Percentiles rank a stretch among this genome's conserved stretches.
These are phyloP conservation scores for Aspidoscelis tigris DNA, from an alignment of 2,113 vertebrate genomes.

Conservation along the genomic window DNA sequence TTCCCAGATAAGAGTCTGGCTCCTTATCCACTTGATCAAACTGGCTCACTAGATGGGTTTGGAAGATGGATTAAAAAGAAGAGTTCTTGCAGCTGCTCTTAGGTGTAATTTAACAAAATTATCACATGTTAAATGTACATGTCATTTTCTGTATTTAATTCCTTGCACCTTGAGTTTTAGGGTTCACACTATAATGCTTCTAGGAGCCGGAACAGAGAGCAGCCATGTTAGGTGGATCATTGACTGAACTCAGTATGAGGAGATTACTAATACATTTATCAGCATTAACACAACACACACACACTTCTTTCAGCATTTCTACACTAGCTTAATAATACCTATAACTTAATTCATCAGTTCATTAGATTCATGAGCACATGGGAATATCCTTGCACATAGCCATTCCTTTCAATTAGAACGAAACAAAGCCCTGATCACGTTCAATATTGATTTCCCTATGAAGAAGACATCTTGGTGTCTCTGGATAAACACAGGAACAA, in stretches of 20 bases:
- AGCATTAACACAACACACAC: conserved; percentile 20
- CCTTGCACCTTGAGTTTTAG: background rate
- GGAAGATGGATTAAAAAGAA: background rate
- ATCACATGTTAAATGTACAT: background rate
- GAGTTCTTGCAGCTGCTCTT: background rate
- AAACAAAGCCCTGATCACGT: conserved; percentile 33
- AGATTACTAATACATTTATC: conserved; percentile 4
- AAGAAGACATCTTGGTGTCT: conserved; percentile 50
- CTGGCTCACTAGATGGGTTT: background rate
- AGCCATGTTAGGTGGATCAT: background rate
- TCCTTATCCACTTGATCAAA: too few species aligned
- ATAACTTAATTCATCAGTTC: conserved; percentile 29
- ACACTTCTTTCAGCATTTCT: conserved; percentile 44
- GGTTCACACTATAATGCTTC: background rate
- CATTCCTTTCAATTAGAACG: conserved; percentile 42
- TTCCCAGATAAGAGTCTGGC: too few species aligned
- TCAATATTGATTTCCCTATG: conserved; percentile 46
- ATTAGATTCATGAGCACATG: conserved; percentile 36
- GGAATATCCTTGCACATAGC: background rate
- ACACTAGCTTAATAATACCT: conserved; percentile 38
- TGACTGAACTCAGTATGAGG: background rate
- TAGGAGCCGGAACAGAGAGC: background rate
- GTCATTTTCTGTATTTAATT: background rate
- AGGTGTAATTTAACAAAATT: background rate
- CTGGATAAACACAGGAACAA: conserved; percentile 59